Base-by-base conservation (phyloP, 2,113 vertebrate species). In the Takifugu bimaculatus region DNA sequence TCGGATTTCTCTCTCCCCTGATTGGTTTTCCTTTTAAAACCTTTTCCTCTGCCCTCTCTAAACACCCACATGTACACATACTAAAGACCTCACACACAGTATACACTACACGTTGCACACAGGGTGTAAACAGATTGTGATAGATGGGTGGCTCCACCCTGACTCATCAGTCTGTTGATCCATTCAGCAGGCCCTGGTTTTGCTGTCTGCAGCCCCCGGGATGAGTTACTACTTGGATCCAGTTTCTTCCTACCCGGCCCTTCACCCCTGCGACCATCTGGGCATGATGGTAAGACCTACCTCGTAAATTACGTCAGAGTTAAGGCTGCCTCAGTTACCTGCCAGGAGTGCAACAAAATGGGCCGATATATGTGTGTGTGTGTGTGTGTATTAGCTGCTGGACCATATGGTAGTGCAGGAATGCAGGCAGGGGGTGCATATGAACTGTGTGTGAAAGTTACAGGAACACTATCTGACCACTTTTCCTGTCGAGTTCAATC, bases 181-280 rank as follows among this genome's bases (percentile, higher is more conserved):
- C 84, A 60, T 83, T 78, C 75, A 85, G 74, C 87, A 90, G 88
- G 79, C 83, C 68, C 79, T 70, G 80, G 75, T 78, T 68, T 72
- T 81, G 66, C 77, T 77, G 82, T 85, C 82, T 76, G 29, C 79
- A 58, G 78, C 14, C 39, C 71, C 44, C 74, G 81, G 68, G 79
- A 98, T 97, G 96, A 98, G 92, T 91, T 97, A 97, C 90, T 96
- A 94, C 68, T 69, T 91, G 92, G 93, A 96, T 88, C 88, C 93
- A 43, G 61, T 92, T 78, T 87, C 91, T 3, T 85, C 87, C 71
- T 90, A 67, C 63, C 57, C 89, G 13, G 85, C 84, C 72, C 86
- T 92, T 79, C 94, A 93, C 61, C 81, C 91, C 57, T 79, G 88
- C 27, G 76, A 90, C 78, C 88, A 91, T 69, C 91, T 94, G 68